Percentiles rank a stretch among this genome's conserved stretches.
Evolutionary conservation across 2,888 invertebrate genomes (phyloP).

Genomic region (Synergus umbraculus): DNA sequence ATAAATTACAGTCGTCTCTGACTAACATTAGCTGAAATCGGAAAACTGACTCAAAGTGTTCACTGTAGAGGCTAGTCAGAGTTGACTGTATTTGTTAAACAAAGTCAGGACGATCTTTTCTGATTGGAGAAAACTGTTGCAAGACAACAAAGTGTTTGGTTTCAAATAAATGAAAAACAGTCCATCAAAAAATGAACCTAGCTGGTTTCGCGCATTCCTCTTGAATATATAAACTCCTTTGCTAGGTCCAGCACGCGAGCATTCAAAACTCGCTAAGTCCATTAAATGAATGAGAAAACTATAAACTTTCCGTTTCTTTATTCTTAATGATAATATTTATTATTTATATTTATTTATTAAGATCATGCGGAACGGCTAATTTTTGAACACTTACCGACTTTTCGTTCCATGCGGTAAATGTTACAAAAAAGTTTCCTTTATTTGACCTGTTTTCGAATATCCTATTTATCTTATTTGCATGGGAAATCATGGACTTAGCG

Average conservation of each 20-base stretch:
- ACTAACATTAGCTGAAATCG: too few relatives aligned
- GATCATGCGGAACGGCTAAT: background rate
- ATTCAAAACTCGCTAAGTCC: constrained; percentile 8
- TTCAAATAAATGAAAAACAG: background rate
- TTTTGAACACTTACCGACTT: constrained; percentile 8
- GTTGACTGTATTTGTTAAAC: too few relatives aligned
- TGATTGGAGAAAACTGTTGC: background rate
- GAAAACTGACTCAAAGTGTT: too few relatives aligned
- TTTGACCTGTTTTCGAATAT: background rate
- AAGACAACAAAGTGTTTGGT: background rate
- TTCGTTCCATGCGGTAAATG: constrained; percentile 5
- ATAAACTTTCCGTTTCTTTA: background rate
- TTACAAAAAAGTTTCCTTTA: constrained; percentile 4
- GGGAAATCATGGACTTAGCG: constrained; percentile 1
- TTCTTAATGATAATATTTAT: background rate
- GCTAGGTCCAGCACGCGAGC: background rate
- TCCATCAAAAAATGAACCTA: background rate
- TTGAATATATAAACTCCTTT: background rate
- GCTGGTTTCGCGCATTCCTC: background rate
- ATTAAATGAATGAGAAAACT: background rate
- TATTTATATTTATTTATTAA: background rate
- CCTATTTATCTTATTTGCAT: background rate
- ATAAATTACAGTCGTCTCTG: background rate
- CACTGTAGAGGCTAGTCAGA: too few relatives aligned
- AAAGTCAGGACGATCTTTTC: too few relatives aligned